phyloP scores from a whole-genome alignment of 2,888 invertebrate genomes.

The Acronicta aceris region DNA sequence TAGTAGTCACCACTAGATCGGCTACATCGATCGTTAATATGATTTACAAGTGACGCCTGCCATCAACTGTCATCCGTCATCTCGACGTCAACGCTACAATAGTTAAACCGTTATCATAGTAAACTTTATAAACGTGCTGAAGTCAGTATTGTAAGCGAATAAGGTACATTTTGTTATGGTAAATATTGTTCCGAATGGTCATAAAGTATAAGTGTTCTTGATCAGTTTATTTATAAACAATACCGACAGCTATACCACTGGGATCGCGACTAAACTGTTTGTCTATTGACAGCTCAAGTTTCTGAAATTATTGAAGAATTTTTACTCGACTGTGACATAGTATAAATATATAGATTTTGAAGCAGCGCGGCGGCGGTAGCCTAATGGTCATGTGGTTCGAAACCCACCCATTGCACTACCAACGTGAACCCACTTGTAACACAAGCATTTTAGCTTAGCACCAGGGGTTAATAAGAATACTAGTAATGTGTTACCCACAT shows the following conservation, averaged over 20 bases:
- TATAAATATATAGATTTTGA: too few relatives aligned
- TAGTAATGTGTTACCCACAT: too few relatives aligned
- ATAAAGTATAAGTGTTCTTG: constrained; percentile 9
- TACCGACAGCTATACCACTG: constrained; percentile 18
- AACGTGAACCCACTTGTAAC: too few relatives aligned
- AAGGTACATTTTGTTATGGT: not conserved
- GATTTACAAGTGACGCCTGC: constrained; percentile 15
- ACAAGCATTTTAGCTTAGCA: too few relatives aligned
- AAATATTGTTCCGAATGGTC: not conserved
- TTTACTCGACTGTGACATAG: constrained; percentile 14
- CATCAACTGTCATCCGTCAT: constrained; percentile 23
- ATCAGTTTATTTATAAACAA: constrained; percentile 21
- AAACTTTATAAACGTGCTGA: not conserved
- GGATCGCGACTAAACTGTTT: constrained; percentile 24
- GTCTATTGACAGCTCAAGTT: constrained; percentile 18
- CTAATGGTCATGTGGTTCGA: too few relatives aligned
- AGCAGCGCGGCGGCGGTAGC: too few relatives aligned
- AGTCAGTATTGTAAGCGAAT: not conserved
- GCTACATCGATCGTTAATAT: constrained; percentile 7
- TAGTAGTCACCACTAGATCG: constrained; percentile 6
- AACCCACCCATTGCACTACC: too few relatives aligned
- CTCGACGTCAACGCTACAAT: constrained; percentile 34
- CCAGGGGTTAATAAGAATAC: too few relatives aligned
- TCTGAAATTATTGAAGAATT: constrained; percentile 29
- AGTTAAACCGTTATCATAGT: constrained; percentile 3